These are phyloP conservation scores for Gadopsis marmoratus DNA, from an alignment of 2,797 vertebrate species.

Conservation along the genomic window DNA sequence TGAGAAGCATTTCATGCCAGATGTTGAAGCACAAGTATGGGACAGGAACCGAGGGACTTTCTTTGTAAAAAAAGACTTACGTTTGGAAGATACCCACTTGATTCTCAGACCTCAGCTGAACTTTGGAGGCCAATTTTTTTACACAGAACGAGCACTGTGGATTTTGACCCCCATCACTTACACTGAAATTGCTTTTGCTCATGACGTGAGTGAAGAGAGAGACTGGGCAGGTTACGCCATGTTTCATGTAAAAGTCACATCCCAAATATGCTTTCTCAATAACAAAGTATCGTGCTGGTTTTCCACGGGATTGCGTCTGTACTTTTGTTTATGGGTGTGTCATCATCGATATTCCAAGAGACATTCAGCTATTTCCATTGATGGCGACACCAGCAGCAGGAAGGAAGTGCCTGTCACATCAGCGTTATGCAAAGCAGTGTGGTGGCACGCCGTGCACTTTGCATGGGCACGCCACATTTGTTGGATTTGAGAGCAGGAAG, in stretches of 20 bases:
- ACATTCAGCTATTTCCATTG: slow-evolving; percentile 21
- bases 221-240: background rate
- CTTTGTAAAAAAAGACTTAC: too few species aligned
- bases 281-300: background rate
- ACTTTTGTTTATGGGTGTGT: background rate
- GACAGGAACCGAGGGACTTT: too few species aligned
- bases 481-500: slow-evolving; percentile 43
- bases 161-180: too few species aligned
- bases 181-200: too few species aligned
- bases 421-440: slow-evolving; percentile 65
- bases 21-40: too few species aligned
- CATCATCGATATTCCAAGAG: slow-evolving; percentile 17
- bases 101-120: too few species aligned
- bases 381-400: slow-evolving; percentile 50
- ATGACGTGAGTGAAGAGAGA: too few species aligned
- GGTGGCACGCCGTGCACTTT: slow-evolving; percentile 55
- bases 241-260: background rate
- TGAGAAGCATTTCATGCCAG: background rate
- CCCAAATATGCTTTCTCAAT: background rate
- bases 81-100: too few species aligned
- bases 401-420: slow-evolving; percentile 69
- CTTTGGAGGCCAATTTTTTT: too few species aligned
- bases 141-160: too few species aligned
- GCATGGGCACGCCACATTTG: slow-evolving; percentile 51
- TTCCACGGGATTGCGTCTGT: background rate